A percentile compares a stretch with the other conserved stretches of the same genome.
These are phyloP conservation scores for Sebastes minor DNA, from an alignment of 2,797 vertebrate species.

Conservation along the genomic window DNA sequence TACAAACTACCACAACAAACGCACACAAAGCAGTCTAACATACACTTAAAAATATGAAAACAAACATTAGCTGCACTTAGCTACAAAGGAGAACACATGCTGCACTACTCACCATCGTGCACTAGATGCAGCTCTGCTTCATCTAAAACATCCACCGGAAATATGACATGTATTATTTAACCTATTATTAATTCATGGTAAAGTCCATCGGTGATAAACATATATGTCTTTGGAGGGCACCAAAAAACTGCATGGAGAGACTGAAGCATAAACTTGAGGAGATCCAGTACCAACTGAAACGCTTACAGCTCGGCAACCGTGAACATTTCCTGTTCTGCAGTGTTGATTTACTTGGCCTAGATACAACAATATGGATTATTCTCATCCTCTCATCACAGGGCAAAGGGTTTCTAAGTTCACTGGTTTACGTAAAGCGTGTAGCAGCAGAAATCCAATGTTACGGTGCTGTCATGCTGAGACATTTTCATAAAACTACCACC, in stretches of 20 bases:
- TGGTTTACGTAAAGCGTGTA: constrained; percentile 42
- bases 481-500: constrained; percentile 32
- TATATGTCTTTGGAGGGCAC: constrained; percentile 46
- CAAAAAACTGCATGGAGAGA: constrained; percentile 24
- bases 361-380: constrained; percentile 78
- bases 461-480: constrained; percentile 18
- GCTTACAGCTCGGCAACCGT: constrained; percentile 51
- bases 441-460: constrained; percentile 40
- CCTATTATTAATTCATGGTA: constrained; percentile 69
- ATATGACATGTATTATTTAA: constrained; percentile 70
- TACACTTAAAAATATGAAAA: not conserved
- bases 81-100: constrained; percentile 28
- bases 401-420: constrained; percentile 63
- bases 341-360: constrained; percentile 76
- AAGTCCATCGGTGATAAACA: constrained; percentile 59
- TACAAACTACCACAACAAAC: not conserved
- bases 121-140: constrained; percentile 11
- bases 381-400: constrained; percentile 62
- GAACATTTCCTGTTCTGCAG: constrained; percentile 59
- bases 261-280: constrained; percentile 41
- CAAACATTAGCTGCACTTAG: constrained; percentile 36
- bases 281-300: constrained; percentile 26
- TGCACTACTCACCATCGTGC: constrained; percentile 28
- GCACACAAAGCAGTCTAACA: not conserved
- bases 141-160: constrained; percentile 47